A percentile compares a stretch with the other conserved stretches of the same genome.
Conservation (phyloP, 2,113 vertebrate species). For the Vidua chalybeata region DNA sequence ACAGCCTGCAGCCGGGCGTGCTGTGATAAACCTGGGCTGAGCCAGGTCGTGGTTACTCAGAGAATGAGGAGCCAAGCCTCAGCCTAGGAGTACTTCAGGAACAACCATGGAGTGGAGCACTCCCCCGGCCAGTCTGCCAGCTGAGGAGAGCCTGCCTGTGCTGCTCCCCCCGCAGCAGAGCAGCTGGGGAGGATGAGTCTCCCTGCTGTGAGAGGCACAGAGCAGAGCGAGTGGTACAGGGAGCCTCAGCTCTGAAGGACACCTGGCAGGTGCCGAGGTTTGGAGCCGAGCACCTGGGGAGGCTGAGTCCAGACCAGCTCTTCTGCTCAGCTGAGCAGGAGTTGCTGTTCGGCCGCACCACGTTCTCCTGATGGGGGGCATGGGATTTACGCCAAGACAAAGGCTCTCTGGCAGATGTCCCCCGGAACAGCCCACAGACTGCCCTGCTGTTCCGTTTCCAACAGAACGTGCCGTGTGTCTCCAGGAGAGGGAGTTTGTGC, state of each 20-base stretch:
- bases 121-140: fast-evolving
- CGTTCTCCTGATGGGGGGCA: neutral
- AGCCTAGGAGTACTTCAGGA: neutral
- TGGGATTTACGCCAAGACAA: neutral
- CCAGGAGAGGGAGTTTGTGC: neutral
- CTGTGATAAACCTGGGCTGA: neutral
- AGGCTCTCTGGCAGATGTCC: neutral
- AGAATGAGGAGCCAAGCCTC: neutral
- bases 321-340: neutral
- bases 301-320: neutral
- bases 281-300: neutral
- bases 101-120: neutral
- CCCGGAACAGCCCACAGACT: neutral
- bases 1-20: neutral
- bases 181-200: neutral
- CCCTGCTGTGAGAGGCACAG: neutral
- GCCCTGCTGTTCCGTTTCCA: neutral
- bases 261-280: neutral
- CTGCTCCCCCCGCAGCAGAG: neutral
- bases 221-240: neutral
- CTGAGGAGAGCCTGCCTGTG: neutral
- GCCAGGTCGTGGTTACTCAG: neutral
- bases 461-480: neutral
- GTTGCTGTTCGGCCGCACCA: neutral
- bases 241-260: neutral